Percentiles rank a stretch among this genome's conserved stretches.
phyloP scores from a whole-genome alignment of 2,797 vertebrate genomes.

The Pangasius macronema region DNA sequence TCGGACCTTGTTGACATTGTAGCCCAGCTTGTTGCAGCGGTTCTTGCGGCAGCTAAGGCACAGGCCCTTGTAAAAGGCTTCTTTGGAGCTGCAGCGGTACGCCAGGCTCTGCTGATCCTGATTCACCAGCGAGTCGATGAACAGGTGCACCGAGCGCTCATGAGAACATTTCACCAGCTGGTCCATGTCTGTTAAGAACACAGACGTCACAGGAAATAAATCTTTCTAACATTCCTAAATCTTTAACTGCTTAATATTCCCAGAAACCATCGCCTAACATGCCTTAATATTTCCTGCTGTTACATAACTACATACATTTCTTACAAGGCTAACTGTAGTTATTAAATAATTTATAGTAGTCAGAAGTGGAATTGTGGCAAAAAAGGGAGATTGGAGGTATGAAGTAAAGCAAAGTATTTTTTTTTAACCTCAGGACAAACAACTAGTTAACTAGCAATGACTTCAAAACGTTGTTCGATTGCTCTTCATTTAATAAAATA shows the following conservation, averaged over 20 bases:
- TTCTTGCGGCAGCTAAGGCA: constrained; percentile 89
- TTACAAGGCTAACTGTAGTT: neutral
- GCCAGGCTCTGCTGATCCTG: constrained; percentile 80
- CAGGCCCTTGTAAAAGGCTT: constrained; percentile 84
- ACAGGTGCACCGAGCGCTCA: constrained; percentile 86
- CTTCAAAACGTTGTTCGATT: too few species aligned
- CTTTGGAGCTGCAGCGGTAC: constrained; percentile 82
- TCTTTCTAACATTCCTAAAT: neutral
- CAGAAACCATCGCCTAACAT: neutral
- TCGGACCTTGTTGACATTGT: constrained; percentile 80
- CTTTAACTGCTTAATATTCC: neutral
- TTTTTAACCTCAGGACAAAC: neutral
- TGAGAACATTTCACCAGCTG: constrained; percentile 87
- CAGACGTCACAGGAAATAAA: constrained; percentile 23
- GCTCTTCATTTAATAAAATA: neutral
- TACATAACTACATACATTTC: neutral
- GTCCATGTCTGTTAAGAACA: constrained; percentile 75
- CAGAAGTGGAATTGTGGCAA: neutral
- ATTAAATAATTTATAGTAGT: neutral
- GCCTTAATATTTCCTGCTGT: neutral
- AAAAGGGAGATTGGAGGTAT: neutral
- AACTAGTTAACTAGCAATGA: neutral
- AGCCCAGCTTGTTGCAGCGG: constrained; percentile 86
- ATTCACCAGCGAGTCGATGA: constrained; percentile 85
- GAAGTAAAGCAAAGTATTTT: neutral